A percentile compares a stretch with the other conserved stretches of the same genome.
These are phyloP conservation scores for Thryonomys swinderianus DNA, from an alignment of 2,113 vertebrate genomes.

Conservation along the genomic window DNA sequence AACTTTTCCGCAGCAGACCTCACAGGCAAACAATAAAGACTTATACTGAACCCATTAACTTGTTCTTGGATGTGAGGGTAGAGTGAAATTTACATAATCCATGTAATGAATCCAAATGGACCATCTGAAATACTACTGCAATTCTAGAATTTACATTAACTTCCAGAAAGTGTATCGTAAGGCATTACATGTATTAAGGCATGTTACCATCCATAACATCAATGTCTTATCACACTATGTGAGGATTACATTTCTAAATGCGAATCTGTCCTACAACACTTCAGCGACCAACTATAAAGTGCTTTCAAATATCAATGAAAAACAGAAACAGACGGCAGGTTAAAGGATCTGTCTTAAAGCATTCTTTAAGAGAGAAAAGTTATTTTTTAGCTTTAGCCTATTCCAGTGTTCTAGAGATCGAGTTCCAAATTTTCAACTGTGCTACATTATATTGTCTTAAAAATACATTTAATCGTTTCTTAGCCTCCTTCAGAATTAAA, in stretches of 20 bases:
- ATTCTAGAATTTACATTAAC: conserved; percentile 54
- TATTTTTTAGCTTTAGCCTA: conserved; percentile 19
- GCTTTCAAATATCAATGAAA: conserved; percentile 64
- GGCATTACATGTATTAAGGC: conserved; percentile 78
- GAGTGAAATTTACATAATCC: neutral
- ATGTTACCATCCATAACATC: conserved; percentile 68
- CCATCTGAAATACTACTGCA: conserved; percentile 22
- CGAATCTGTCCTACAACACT: conserved; percentile 47
- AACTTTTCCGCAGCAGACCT: conserved; percentile 41
- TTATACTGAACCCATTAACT: conserved; percentile 5
- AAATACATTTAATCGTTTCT: conserved; percentile 5
- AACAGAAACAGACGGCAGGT: conserved; percentile 41
- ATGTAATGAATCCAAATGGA: neutral
- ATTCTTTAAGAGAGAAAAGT: conserved; percentile 45
- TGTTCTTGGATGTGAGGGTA: conserved; percentile 27
- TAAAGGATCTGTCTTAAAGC: neutral
- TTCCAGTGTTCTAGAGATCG: conserved; percentile 60
- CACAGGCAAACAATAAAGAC: conserved; percentile 55
- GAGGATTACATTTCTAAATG: conserved; percentile 49
- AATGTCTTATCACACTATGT: conserved; percentile 69
- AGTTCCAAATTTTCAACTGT: neutral
- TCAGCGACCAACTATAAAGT: conserved; percentile 62
- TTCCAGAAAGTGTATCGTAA: conserved; percentile 62
- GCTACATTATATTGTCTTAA: conserved; percentile 49
- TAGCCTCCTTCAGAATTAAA: conserved; percentile 23